Percentiles rank a stretch among this genome's conserved stretches.
Conservation (phyloP, 2,888 invertebrate species). For the Sturmia bella region DNA sequence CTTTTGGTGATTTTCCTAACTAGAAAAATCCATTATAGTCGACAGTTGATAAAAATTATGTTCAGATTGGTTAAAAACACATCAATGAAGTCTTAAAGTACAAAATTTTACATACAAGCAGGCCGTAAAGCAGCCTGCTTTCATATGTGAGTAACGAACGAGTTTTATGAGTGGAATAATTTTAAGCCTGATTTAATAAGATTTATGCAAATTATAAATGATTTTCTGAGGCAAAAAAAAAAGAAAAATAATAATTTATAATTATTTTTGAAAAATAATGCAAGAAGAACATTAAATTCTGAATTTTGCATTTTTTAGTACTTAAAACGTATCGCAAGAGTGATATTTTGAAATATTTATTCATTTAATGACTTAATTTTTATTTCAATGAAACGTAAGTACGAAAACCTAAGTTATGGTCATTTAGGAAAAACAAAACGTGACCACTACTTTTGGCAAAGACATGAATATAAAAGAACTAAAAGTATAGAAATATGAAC, state of each 20-base stretch:
- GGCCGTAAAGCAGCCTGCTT: background rate
- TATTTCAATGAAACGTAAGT: too few species aligned
- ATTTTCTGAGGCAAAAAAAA: constrained; percentile 14
- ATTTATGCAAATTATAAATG: constrained; percentile 65
- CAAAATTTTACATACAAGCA: background rate
- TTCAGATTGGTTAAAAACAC: constrained; percentile 37
- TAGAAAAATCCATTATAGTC: constrained; percentile 50
- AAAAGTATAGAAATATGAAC: too few species aligned
- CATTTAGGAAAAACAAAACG: too few species aligned
- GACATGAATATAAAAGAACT: too few species aligned
- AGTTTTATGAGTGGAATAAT: constrained; percentile 52
- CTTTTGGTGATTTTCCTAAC: constrained; percentile 37
- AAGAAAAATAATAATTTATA: constrained; percentile 19
- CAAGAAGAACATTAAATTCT: background rate
- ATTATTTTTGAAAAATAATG: constrained; percentile 31
- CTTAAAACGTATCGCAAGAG: too few species aligned
- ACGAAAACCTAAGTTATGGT: too few species aligned
- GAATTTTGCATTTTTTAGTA: too few species aligned
- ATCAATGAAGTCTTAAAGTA: constrained; percentile 25
- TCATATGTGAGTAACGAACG: constrained; percentile 23
- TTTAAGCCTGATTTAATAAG: constrained; percentile 65
- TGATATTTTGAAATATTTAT: too few species aligned
- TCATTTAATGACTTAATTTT: too few species aligned
- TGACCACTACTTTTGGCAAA: too few species aligned
- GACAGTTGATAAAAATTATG: constrained; percentile 59